Conservation (phyloP, 2,888 invertebrate genomes). For the Tetanocera ferruginea region DNA sequence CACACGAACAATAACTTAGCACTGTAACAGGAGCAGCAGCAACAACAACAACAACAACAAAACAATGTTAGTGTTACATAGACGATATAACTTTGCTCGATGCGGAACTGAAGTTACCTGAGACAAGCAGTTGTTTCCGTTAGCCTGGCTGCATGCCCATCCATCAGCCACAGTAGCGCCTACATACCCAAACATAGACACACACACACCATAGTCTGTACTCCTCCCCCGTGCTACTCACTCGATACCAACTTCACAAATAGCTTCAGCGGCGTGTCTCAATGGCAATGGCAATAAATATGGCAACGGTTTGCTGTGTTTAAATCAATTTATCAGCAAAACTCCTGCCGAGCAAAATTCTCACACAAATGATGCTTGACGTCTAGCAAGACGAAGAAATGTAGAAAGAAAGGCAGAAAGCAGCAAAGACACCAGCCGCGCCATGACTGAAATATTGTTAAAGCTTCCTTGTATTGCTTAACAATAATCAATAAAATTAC, state of each 20-base stretch:
- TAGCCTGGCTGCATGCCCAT: neutral
- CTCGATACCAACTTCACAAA: neutral
- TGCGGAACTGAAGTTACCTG: neutral
- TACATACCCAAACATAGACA: neutral
- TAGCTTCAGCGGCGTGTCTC: neutral
- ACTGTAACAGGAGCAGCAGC: neutral
- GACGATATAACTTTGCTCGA: neutral
- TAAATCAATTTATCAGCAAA: slow-evolving; percentile 59
- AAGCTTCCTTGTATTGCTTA: neutral
- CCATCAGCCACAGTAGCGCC: neutral
- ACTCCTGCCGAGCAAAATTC: slow-evolving; percentile 28
- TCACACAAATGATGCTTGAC: slow-evolving; percentile 4
- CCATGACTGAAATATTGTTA: neutral
- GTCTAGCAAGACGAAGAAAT: neutral
- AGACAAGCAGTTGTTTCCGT: neutral
- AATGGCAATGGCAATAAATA: slow-evolving; percentile 34
- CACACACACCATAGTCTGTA: neutral
- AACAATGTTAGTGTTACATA: neutral
- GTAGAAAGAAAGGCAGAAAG: neutral
- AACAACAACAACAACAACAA: neutral
- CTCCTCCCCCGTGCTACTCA: neutral
- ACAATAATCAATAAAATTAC: no score
- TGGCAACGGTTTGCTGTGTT: slow-evolving; percentile 41
- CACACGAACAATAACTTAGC: neutral
- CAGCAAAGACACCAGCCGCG: neutral